A percentile compares a stretch with the other conserved stretches of the same genome.
Evolutionary conservation across 2,113 vertebrate species (phyloP).

Genomic region (Zosterops japonicus): DNA sequence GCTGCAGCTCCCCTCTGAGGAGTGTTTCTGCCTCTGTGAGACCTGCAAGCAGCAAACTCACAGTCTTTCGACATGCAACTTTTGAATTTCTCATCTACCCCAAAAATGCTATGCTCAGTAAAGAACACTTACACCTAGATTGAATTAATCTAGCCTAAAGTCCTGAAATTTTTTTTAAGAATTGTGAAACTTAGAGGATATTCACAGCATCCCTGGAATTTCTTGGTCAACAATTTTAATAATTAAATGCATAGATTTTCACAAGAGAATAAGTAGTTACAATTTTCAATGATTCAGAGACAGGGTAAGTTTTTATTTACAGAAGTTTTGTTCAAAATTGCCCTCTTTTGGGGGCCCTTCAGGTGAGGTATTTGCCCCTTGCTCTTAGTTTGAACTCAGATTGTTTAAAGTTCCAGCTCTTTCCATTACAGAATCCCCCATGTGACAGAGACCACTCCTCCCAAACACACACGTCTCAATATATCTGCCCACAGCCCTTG

Average conservation of each 20-base stretch:
- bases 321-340: neutral
- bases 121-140: neutral
- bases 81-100: neutral
- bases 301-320: neutral
- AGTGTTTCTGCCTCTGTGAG: neutral
- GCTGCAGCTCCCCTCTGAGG: neutral
- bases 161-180: neutral
- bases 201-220: neutral
- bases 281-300: neutral
- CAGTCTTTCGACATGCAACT: neutral
- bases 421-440: neutral
- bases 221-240: neutral
- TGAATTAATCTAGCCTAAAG: neutral
- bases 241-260: neutral
- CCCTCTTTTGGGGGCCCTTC: neutral
- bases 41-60: neutral
- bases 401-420: neutral
- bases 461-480: neutral
- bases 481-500: neutral
- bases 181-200: neutral
- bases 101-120: neutral
- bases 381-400: neutral
- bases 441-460: fast-evolving
- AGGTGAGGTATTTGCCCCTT: neutral
- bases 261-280: neutral